Evolutionary conservation across 2,888 invertebrate genomes (phyloP).

Genomic region (Drosophila histrio): DNA sequence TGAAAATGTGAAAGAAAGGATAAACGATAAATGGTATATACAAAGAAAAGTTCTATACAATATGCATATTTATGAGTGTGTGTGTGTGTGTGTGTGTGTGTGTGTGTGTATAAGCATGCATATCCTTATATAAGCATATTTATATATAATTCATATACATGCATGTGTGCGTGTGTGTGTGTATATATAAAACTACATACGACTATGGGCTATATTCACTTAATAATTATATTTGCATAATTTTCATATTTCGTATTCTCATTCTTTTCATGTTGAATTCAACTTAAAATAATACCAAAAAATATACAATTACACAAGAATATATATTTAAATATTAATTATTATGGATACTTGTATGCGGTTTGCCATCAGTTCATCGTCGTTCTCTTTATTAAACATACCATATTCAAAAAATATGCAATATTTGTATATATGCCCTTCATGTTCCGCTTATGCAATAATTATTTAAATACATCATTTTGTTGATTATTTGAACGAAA

Average conservation of each 20-base stretch:
- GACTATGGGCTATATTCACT: conserved; percentile 57
- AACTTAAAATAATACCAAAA: conserved; percentile 53
- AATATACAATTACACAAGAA: conserved; percentile 52
- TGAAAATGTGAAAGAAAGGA: conserved; percentile 16
- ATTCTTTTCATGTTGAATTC: conserved; percentile 16
- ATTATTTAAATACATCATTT: conserved; percentile 6
- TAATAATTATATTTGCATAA: conserved; percentile 51
- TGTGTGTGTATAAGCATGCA: conserved; percentile 16
- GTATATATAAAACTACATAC: conserved; percentile 63
- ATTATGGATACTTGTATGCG: conserved; percentile 24
- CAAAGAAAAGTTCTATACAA: conserved; percentile 59
- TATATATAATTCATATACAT: conserved; percentile 10
- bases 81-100: conserved; percentile 14
- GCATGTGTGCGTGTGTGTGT: conserved; percentile 20
- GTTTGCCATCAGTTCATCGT: neutral
- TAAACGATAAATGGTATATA: conserved; percentile 55
- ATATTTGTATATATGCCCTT: conserved; percentile 1
- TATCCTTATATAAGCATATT: conserved; percentile 2
- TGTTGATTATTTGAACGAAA: conserved; percentile 45
- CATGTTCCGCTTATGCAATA: conserved; percentile 2
- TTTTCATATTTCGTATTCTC: conserved; percentile 3
- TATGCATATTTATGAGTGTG: conserved; percentile 22
- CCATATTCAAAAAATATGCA: conserved; percentile 26
- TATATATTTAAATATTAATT: conserved; percentile 33
- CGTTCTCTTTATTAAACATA: conserved; percentile 12